These are phyloP conservation scores for Tangachromis dhanisi DNA, from an alignment of 2,113 vertebrate species.

Conservation along the genomic window DNA sequence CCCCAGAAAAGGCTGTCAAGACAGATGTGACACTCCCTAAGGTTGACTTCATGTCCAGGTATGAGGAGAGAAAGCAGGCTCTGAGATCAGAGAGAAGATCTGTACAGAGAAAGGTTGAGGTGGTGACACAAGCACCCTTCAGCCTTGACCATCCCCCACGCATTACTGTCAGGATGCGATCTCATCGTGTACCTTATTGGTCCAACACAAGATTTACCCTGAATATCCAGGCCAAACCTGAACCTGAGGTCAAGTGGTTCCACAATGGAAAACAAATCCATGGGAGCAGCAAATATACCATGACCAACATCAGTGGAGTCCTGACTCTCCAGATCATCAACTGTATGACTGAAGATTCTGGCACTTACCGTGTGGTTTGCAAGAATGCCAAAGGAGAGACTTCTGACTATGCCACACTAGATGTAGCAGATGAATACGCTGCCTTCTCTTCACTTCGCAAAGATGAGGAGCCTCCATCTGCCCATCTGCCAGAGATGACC, in stretches of 20 bases:
- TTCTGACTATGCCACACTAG: slow-evolving; percentile 91
- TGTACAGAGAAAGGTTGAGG: slow-evolving; percentile 80
- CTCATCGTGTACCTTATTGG: slow-evolving; percentile 84
- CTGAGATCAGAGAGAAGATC: slow-evolving; percentile 88
- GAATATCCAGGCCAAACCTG: slow-evolving; percentile 91
- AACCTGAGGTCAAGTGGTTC: slow-evolving; percentile 88
- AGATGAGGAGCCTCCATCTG: slow-evolving; percentile 85
- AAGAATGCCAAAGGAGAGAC: slow-evolving; percentile 91
- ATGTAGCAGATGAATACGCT: slow-evolving; percentile 84
- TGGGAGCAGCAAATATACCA: slow-evolving; percentile 81
- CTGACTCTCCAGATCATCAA: slow-evolving; percentile 86
- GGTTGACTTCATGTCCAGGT: slow-evolving; percentile 91
- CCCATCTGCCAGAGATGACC: slow-evolving; percentile 81
- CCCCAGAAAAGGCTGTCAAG: slow-evolving; percentile 78
- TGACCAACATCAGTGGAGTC: slow-evolving; percentile 86
- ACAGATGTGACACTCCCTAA: slow-evolving; percentile 78
- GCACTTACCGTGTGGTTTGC: slow-evolving; percentile 90
- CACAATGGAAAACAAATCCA: slow-evolving; percentile 87
- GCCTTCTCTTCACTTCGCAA: slow-evolving; percentile 77
- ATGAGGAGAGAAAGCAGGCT: slow-evolving; percentile 90
- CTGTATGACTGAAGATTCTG: slow-evolving; percentile 86
- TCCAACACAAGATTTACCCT: slow-evolving; percentile 87
- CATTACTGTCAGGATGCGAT: slow-evolving; percentile 91
- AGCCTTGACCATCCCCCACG: slow-evolving; percentile 89
- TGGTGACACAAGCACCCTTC: slow-evolving; percentile 88